Evolutionary conservation across 2,888 invertebrate genomes (phyloP), one percentile per base, ranked within the genome.

Genomic region (Eupithecia exiguata): DNA sequence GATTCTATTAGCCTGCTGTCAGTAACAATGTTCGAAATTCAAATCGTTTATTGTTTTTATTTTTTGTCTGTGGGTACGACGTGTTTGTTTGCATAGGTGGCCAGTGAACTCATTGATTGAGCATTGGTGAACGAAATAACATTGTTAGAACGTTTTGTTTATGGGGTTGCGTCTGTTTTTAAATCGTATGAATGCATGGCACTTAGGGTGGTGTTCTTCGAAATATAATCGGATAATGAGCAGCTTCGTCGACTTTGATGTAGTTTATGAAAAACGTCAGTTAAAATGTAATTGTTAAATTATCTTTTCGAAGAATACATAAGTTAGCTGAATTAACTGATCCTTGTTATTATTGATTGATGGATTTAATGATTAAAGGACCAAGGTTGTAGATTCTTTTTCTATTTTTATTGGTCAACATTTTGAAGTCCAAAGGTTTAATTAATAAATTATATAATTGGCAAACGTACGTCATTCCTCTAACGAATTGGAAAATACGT

Each of bases 1-100:
- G 67, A 53, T 74, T 74, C 71, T 77, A 76, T 78, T 75, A 74
- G 72, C 69, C 38, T 66, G 38, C 65, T 68, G 67, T 73, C 72
- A 76, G 74, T 68, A 72, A 76, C 77, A 68, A 74, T 77, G 74
- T 79, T 78, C 77, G 69, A 79, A 79, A 74, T 78, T 75, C 76
- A 74, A 78, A 79, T 70, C 70, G 74, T 79, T 81, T 72, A 81
- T 81, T 80, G 73, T 78, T 81, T 81, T 83, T 82, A 78, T 79
- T 77, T 81, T 78, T 81, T 80, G 81, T 83, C 38, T n/a, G 63
- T 78, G 85, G 84, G 85, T 86, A 79, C 80, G 81, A 80, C 82
- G 84, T 89, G 88, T 83, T 84, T 87, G 87, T 88, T 89, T 89
- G 87, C 86, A 85, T 86, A 82, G 83, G 83, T 84, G 84, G 84